Conservation (phyloP, 2,113 vertebrate genomes). For the Platysteira castanea region DNA sequence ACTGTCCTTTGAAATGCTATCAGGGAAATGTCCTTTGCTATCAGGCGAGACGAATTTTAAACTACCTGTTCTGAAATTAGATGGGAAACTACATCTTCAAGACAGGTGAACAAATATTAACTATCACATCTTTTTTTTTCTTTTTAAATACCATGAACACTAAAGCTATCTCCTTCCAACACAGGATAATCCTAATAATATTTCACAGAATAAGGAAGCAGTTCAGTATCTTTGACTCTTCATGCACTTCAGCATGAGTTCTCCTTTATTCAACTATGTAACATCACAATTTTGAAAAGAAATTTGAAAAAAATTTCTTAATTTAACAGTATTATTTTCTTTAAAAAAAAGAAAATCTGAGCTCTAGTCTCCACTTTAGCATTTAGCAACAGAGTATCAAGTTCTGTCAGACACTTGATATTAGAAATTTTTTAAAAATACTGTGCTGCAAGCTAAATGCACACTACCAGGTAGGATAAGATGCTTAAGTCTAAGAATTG, state of each 20-base stretch:
- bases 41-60: not conserved
- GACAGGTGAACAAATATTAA: not conserved
- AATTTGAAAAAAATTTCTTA: not conserved
- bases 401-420: not conserved
- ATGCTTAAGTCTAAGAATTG: not conserved
- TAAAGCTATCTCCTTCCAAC: not conserved
- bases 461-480: not conserved
- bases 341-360: not conserved
- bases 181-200: not conserved
- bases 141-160: not conserved
- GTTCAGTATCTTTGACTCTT: not conserved
- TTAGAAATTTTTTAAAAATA: not conserved
- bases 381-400: not conserved
- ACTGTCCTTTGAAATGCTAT: not conserved
- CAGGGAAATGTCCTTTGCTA: not conserved
- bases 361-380: not conserved
- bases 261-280: not conserved
- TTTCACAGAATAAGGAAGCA: not conserved
- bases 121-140: not conserved
- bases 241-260: not conserved
- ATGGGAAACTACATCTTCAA: not conserved
- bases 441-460: not conserved
- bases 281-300: not conserved
- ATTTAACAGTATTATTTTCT: not conserved
- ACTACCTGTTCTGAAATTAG: not conserved